These are phyloP conservation scores for Ginglymostoma cirratum DNA, from an alignment of 2,113 vertebrate species.

Conservation along the genomic window DNA sequence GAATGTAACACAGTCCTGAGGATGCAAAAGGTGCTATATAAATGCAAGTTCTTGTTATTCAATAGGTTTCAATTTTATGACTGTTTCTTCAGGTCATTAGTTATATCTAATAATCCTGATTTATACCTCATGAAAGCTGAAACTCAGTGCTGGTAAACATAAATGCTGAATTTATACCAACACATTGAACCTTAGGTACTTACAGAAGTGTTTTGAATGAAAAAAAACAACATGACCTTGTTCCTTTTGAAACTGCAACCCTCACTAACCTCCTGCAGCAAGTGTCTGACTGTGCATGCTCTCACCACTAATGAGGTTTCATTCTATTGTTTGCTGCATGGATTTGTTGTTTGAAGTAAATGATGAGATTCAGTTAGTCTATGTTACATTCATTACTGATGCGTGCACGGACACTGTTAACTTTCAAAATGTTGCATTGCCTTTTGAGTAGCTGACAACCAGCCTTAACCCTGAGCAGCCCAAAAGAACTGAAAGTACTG, in stretches of 20 bases:
- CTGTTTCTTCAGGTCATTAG: neutral
- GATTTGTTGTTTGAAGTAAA: conserved; percentile 6
- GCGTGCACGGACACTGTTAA: neutral
- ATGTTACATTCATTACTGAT: neutral
- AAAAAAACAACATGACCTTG: neutral
- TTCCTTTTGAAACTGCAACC: neutral
- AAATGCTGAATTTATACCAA: neutral
- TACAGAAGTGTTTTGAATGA: neutral
- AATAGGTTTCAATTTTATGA: neutral
- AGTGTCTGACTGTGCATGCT: neutral
- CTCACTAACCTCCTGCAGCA: neutral
- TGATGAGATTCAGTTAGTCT: neutral
- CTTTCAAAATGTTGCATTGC: neutral
- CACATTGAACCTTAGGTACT: neutral
- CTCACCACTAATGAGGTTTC: neutral
- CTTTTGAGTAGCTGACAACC: neutral
- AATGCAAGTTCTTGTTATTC: neutral
- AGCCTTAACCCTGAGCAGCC: neutral
- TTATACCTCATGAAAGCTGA: neutral
- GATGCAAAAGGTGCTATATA: neutral
- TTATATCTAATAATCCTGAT: neutral
- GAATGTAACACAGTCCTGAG: neutral
- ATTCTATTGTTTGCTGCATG: neutral
- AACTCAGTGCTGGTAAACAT: neutral
- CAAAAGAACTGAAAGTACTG: neutral